phyloP scores from a whole-genome alignment of 2,797 vertebrate genomes.

The Geotrypetes seraphini region DNA sequence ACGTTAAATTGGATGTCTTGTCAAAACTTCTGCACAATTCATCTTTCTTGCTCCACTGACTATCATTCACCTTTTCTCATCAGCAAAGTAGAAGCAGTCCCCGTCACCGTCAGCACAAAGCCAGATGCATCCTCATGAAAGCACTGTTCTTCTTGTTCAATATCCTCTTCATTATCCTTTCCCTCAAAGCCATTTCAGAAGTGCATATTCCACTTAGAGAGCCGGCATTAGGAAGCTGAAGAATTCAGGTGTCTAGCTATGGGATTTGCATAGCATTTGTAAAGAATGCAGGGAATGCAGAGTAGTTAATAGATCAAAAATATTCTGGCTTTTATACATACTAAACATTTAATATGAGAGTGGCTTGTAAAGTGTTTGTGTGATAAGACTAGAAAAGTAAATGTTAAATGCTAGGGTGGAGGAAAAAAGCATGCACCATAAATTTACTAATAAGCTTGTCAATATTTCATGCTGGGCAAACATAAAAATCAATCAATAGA shows the following conservation, averaged over 20 bases:
- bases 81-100: too few relatives aligned
- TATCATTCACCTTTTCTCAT: too few relatives aligned
- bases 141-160: slow-evolving; percentile 2
- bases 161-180: background rate
- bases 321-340: slow-evolving; percentile 1
- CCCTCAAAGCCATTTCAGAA: background rate
- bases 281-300: slow-evolving; percentile 12
- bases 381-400: slow-evolving; percentile 18
- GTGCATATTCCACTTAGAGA: slow-evolving; percentile 6
- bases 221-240: too few relatives aligned
- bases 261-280: background rate
- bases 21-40: too few relatives aligned
- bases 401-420: slow-evolving; percentile 9
- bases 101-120: too few relatives aligned
- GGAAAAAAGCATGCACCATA: background rate
- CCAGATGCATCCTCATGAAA: too few relatives aligned
- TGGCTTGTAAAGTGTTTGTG: slow-evolving; percentile 7
- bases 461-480: slow-evolving; percentile 11
- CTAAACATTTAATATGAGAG: slow-evolving; percentile 4
- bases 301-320: too few relatives aligned
- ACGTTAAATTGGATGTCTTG: too few relatives aligned
- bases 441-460: slow-evolving; percentile 7
- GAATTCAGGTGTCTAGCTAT: too few relatives aligned
- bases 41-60: too few relatives aligned
- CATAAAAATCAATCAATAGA: too few relatives aligned